phyloP scores from a whole-genome alignment of 2,797 vertebrate species.

The Scomberomorus guttatus region DNA sequence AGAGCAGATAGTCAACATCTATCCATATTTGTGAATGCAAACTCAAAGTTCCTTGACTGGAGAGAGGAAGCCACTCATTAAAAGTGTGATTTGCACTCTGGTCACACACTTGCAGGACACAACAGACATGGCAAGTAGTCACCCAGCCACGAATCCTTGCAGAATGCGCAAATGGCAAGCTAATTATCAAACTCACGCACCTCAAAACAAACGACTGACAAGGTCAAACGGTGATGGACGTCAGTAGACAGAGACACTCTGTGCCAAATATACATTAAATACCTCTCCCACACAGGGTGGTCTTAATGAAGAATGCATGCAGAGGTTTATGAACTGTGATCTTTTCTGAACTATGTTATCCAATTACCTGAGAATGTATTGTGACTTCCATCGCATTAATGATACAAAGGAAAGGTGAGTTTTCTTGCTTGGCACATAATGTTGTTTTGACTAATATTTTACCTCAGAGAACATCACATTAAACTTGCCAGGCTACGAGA shows the following conservation, averaged over 20 bases:
- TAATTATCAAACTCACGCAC: slow-evolving; percentile 75
- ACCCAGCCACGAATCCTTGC: slow-evolving; percentile 62
- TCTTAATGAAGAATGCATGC: slow-evolving; percentile 63
- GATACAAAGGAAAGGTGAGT: slow-evolving; percentile 34
- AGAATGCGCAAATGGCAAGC: slow-evolving; percentile 69
- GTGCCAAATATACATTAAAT: slow-evolving; percentile 63
- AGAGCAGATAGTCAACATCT: slow-evolving; percentile 31
- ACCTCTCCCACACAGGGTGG: slow-evolving; percentile 35
- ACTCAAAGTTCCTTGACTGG: slow-evolving; percentile 45
- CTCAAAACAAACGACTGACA: slow-evolving; percentile 54
- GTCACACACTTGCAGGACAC: slow-evolving; percentile 62
- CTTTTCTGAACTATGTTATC: slow-evolving; percentile 51
- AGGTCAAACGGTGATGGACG: slow-evolving; percentile 68
- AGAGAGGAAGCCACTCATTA: slow-evolving; percentile 71
- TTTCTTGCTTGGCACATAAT: slow-evolving; percentile 21
- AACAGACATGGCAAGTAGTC: slow-evolving; percentile 56
- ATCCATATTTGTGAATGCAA: slow-evolving; percentile 47
- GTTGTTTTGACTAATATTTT: slow-evolving; percentile 41
- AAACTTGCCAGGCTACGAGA: slow-evolving; percentile 21
- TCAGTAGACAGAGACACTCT: slow-evolving; percentile 38
- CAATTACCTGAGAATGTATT: slow-evolving; percentile 57
- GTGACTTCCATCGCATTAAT: slow-evolving; percentile 34
- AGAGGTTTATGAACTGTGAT: slow-evolving; percentile 50
- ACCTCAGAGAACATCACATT: slow-evolving; percentile 14
- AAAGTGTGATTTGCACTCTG: slow-evolving; percentile 73